phyloP scores from a whole-genome alignment of 2,113 vertebrate species.

The Scomber scombrus region DNA sequence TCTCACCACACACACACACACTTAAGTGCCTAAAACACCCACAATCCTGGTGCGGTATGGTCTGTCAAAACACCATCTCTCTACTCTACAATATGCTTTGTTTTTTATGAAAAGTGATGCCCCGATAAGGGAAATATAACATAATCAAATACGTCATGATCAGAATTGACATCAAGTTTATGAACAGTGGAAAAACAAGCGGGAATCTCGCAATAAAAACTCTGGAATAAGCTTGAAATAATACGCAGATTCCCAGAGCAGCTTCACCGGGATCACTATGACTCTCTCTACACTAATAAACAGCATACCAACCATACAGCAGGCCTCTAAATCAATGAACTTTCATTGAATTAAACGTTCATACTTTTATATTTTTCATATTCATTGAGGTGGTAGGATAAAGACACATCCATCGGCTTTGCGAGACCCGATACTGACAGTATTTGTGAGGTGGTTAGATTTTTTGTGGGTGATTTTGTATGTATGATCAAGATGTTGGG shows the following conservation, averaged over 20 bases:
- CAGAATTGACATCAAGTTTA: not conserved
- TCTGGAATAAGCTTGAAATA: slow-evolving; percentile 39
- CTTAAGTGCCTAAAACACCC: not conserved
- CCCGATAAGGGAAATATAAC: slow-evolving; percentile 16
- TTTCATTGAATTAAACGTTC: not conserved
- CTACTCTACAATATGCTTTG: not conserved
- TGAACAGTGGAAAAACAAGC: slow-evolving; percentile 46
- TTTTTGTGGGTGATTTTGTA: not conserved
- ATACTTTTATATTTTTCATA: not conserved
- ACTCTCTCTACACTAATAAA: slow-evolving; percentile 49
- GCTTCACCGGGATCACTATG: slow-evolving; percentile 35
- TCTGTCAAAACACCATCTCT: not conserved
- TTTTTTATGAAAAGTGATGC: not conserved
- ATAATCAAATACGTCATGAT: slow-evolving; percentile 27
- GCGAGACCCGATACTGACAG: too few relatives aligned
- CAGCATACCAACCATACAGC: slow-evolving; percentile 19
- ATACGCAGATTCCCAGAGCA: slow-evolving; percentile 22
- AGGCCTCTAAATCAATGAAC: not conserved
- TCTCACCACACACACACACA: too few relatives aligned
- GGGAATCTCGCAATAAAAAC: slow-evolving; percentile 29
- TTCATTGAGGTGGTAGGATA: not conserved
- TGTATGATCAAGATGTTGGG: too few relatives aligned
- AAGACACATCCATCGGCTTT: not conserved
- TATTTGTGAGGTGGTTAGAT: not conserved
- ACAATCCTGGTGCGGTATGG: not conserved